A percentile compares a stretch with the other conserved stretches of the same genome.
Evolutionary conservation across 2,113 vertebrate species (phyloP).

Genomic region (Phylloscopus whistleri): DNA sequence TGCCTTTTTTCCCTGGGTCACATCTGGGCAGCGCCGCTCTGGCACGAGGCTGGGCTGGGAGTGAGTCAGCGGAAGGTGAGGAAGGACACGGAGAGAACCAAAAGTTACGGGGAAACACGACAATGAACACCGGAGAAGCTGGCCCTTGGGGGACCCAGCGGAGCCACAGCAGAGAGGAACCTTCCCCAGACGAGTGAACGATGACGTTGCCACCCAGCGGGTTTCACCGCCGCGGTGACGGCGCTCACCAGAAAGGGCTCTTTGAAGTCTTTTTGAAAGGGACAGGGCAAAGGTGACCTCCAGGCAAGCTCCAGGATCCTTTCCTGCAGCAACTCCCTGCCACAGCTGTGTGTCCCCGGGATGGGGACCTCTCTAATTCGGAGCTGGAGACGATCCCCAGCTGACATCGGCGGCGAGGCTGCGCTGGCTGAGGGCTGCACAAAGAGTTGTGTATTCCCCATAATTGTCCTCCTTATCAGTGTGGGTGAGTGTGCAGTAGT

Average conservation of each 20-base stretch:
- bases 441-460: not conserved
- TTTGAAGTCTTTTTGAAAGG: not conserved
- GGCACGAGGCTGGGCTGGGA: not conserved
- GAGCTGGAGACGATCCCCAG: slow-evolving; percentile 41
- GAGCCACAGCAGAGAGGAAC: not conserved
- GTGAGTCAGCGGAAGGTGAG: slow-evolving; percentile 63
- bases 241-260: not conserved
- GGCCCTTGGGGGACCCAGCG: not conserved
- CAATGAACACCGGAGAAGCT: not conserved
- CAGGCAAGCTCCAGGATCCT: not conserved
- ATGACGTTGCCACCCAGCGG: not conserved
- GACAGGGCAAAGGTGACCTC: not conserved
- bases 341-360: not conserved
- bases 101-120: not conserved
- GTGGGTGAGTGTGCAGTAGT: slow-evolving; percentile 60
- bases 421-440: not conserved
- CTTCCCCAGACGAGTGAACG: not conserved
- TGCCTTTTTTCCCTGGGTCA: not conserved
- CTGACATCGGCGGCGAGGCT: not conserved
- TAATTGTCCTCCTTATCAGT: slow-evolving; percentile 66
- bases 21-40: not conserved
- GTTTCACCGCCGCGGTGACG: rapidly evolving
- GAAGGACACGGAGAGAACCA: slow-evolving; percentile 43
- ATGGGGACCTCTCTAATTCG: not conserved
- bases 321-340: not conserved